Evolutionary conservation across 2,888 invertebrate genomes (phyloP).

Genomic region (Lobophora halterata): DNA sequence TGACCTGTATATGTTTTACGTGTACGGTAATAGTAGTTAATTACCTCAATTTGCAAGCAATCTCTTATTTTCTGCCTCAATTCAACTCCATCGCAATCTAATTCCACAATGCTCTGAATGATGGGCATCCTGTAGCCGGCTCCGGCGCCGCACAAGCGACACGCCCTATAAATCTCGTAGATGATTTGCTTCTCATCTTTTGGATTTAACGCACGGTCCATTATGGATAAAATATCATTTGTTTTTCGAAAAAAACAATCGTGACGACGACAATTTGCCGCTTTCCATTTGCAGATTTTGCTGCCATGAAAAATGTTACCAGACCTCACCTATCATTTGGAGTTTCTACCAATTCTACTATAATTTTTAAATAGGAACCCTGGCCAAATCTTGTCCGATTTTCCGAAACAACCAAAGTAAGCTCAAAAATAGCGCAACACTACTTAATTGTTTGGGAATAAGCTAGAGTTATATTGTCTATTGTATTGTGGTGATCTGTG

Average conservation of each 20-base stretch:
- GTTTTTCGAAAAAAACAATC: constrained; percentile 8
- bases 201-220: constrained; percentile 45
- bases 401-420: too few species aligned
- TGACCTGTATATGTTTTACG: too few species aligned
- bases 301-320: background rate
- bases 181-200: constrained; percentile 59
- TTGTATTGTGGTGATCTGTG: background rate
- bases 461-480: too few species aligned
- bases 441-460: too few species aligned
- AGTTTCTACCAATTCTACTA: background rate
- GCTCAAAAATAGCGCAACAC: too few species aligned
- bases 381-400: too few species aligned
- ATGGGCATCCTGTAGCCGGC: constrained; percentile 79
- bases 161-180: constrained; percentile 70
- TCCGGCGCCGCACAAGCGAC: constrained; percentile 72
- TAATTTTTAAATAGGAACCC: too few species aligned
- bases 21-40: too few species aligned
- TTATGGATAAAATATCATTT: constrained; percentile 36
- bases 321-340: background rate
- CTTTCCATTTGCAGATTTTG: constrained; percentile 1
- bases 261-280: constrained; percentile 14
- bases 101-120: constrained; percentile 59
- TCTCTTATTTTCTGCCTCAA: constrained; percentile 67
- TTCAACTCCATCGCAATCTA: constrained; percentile 54
- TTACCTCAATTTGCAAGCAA: constrained; percentile 73